Conservation (phyloP, 2,797 vertebrate species). For the Gastrophryne carolinensis region DNA sequence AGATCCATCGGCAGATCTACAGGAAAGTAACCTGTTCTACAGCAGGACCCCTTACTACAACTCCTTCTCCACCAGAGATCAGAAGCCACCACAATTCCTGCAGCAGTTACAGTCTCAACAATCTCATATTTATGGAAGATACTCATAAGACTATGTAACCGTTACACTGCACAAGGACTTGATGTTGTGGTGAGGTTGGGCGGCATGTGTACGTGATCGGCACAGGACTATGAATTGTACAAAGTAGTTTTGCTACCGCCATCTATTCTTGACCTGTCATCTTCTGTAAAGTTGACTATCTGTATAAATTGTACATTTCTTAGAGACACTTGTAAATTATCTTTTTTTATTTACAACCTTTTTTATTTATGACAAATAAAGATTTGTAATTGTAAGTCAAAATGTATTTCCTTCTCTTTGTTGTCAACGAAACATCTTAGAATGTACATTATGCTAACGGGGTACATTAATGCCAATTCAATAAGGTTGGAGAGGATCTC, state of each 20-base stretch:
- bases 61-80: conserved; percentile 73
- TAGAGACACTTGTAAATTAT: not conserved
- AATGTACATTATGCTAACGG: not conserved
- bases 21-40: conserved; percentile 66
- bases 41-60: conserved; percentile 83
- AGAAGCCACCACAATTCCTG: conserved; percentile 85
- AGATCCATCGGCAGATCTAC: conserved; percentile 57
- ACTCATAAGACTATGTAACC: conserved; percentile 66
- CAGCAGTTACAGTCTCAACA: conserved; percentile 91
- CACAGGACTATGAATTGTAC: not conserved
- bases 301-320: not conserved
- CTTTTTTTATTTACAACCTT: not conserved
- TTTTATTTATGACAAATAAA: conserved; percentile 24
- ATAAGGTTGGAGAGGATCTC: too few species aligned
- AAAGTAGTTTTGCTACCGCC: not conserved
- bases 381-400: not conserved
- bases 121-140: conserved; percentile 88
- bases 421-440: not conserved
- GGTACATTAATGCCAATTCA: too few species aligned
- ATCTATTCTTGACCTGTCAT: not conserved
- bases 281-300: not conserved
- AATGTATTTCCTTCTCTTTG: not conserved
- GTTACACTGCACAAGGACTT: not conserved
- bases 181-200: too few species aligned
- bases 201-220: too few species aligned